Percentiles rank a stretch among this genome's conserved stretches.
These are phyloP conservation scores for Propsilocerus akamusi DNA, from an alignment of 1,140 invertebrate genomes.

Conservation along the genomic window DNA sequence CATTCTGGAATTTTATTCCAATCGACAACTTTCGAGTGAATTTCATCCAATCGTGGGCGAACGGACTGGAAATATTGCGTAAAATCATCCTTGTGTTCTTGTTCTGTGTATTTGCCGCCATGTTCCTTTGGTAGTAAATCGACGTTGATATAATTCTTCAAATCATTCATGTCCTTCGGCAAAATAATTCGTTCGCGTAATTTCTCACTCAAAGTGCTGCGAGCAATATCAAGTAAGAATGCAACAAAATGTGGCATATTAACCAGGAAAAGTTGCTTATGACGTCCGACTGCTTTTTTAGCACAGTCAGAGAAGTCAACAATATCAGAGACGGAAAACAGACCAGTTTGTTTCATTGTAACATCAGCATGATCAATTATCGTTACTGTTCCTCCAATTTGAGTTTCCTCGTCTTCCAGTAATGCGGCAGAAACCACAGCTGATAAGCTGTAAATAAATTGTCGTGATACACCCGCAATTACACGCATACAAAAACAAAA, in stretches of 20 bases:
- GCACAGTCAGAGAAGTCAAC: neutral
- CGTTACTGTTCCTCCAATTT: neutral
- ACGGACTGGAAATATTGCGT: constrained; percentile 38
- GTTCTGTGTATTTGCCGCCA: constrained; percentile 47
- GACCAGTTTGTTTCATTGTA: neutral
- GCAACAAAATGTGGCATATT: constrained; percentile 59
- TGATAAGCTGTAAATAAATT: neutral
- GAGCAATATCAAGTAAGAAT: constrained; percentile 57
- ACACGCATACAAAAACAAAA: no score
- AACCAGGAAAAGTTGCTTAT: constrained; percentile 67
- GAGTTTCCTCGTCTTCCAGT: neutral
- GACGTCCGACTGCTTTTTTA: constrained; percentile 25
- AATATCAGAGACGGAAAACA: neutral
- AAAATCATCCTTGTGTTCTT: constrained; percentile 52
- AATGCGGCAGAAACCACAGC: neutral
- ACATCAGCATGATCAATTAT: neutral
- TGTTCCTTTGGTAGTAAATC: constrained; percentile 62
- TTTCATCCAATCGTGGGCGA: constrained; percentile 43
- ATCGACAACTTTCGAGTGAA: constrained; percentile 40
- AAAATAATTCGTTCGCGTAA: constrained; percentile 45
- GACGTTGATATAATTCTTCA: constrained; percentile 39
- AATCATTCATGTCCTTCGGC: constrained; percentile 27
- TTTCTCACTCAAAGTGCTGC: constrained; percentile 63
- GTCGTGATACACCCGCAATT: neutral
- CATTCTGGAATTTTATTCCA: constrained; percentile 29